Conservation (phyloP, 2,888 invertebrate genomes). For the Pyrrhia umbra region DNA sequence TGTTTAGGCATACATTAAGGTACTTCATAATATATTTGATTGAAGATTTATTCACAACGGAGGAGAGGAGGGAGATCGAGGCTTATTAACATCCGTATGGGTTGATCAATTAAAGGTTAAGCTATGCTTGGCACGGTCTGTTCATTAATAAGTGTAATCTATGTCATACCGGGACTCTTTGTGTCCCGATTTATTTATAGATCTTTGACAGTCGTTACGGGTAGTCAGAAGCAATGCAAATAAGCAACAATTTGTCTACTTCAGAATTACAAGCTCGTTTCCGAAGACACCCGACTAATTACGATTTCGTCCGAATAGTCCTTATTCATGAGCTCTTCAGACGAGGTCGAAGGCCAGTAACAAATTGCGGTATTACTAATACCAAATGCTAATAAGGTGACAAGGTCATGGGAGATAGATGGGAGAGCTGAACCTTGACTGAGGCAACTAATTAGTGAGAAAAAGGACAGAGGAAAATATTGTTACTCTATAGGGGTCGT, state of each 20-base stretch:
- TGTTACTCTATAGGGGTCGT: not conserved
- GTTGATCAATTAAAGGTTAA: too few species aligned
- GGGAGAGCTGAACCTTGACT: constrained; percentile 10
- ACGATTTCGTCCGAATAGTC: constrained; percentile 27
- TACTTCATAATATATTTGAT: too few species aligned
- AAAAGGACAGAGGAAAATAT: constrained; percentile 4
- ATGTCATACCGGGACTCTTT: too few species aligned
- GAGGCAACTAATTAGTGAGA: not conserved
- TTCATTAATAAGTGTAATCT: too few species aligned
- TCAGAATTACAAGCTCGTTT: constrained; percentile 19
- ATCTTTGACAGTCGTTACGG: too few species aligned
- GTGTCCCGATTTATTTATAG: too few species aligned
- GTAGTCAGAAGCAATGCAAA: not conserved
- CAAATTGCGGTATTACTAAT: constrained; percentile 42
- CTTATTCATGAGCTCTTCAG: constrained; percentile 41
- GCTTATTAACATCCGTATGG: too few species aligned
- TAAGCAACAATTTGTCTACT: constrained; percentile 12
- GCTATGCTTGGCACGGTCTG: too few species aligned
- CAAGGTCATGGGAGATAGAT: constrained; percentile 37
- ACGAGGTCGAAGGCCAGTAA: constrained; percentile 25
- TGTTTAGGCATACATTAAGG: not conserved
- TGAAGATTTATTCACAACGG: too few species aligned
- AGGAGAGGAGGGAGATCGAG: too few species aligned
- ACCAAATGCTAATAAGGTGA: constrained; percentile 38
- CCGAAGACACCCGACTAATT: constrained; percentile 34